Evolutionary conservation across 2,797 vertebrate genomes (phyloP), one percentile per base, ranked within the genome.

Genomic region (Urosaurus nigricauda): DNA sequence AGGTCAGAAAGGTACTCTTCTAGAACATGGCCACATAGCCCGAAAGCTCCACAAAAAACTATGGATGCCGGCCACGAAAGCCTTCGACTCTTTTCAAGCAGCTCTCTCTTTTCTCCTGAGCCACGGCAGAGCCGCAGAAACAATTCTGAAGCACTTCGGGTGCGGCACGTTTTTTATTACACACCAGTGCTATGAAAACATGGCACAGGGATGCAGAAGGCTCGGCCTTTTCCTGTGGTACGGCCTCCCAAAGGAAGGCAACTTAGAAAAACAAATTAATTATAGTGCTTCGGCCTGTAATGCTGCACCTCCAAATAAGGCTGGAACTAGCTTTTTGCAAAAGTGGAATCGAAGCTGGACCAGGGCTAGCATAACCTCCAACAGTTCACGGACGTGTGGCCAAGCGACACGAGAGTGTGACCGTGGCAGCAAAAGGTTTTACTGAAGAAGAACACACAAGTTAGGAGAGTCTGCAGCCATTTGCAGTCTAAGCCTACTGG

Each of bases 261-360:
- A 89, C 88, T 80, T 43, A 90, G 90, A 92, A 95, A 95, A 94
- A 94, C 94, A 95, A 92, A 81, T 91, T 90, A 90, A n/a, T 43
- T 74, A 2, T 84, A 91, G 87, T 86, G 90, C 82, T 2, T 84
- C 83, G 80, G 80, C 92, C 87, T 83, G 89, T 53, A 73, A 75
- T 79, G 91, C 87, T 80, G 1, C 24, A 35, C 77, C 80, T 71
- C 78, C 0, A 43, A 56, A 43, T 4, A 19, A 63, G 75, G 16
- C 14, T 1, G 2, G 13, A 24, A 7, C 40, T 71, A 43, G 24
- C 24, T 16, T 1, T 35, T 43, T 37, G 6, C 4, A 29, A 68
- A 47, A 60, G 70, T 73, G n/a, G 24, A 40, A 24, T 37, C 8
- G 17, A 74, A 74, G 71, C 16, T 19, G 40, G 1, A 17, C 17